Evolutionary conservation across 2,888 invertebrate genomes (phyloP), one percentile per base, ranked within the genome.

Genomic region (Axea sp.): DNA sequence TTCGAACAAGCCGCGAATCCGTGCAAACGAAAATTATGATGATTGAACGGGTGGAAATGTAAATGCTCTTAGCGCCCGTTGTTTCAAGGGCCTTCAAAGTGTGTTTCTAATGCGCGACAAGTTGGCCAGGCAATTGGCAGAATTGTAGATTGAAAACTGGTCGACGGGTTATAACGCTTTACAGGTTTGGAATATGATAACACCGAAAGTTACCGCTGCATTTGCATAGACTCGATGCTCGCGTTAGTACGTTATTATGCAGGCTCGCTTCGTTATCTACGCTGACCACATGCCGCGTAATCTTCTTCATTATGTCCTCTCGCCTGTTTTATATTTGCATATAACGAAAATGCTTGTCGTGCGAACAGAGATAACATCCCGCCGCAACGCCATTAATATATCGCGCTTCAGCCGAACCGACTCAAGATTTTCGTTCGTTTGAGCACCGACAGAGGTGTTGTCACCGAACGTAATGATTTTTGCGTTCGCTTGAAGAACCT

Each of bases 271-370:
- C 83, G 84, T 84, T 84, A 84, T 84, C 84, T 84, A 81, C 80
- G 82, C 83, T 81, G 83, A 82, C 83, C 84, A 81, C 83, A 84
- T 81, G 84, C 83, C 78, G 79, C 80, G 80, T 83, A 84, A 84
- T 84, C 84, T 83, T 84, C 82, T 79, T 81, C 83, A 83, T 84
- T 84, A 84, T 84, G 81, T 83, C 80, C 69, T 74, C 75, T 73
- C 65, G 76, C 67, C 82, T 79, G 79, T 80, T 82, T 79, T 80
- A 80, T 81, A 84, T 84, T 84, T 81, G 80, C 83, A 82, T 84
- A 80, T 78, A 84, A 82, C 81, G 84, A 81, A 83, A 84, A 83
- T 83, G 81, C 84, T 84, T 83, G 82, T 78, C 35, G 67, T 78
- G 76, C 77, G 78, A 57, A 14, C 37, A 28, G 9, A 68, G 67